These are phyloP conservation scores for Hemitrygon akajei DNA, from an alignment of 2,797 vertebrate species.

Conservation along the genomic window DNA sequence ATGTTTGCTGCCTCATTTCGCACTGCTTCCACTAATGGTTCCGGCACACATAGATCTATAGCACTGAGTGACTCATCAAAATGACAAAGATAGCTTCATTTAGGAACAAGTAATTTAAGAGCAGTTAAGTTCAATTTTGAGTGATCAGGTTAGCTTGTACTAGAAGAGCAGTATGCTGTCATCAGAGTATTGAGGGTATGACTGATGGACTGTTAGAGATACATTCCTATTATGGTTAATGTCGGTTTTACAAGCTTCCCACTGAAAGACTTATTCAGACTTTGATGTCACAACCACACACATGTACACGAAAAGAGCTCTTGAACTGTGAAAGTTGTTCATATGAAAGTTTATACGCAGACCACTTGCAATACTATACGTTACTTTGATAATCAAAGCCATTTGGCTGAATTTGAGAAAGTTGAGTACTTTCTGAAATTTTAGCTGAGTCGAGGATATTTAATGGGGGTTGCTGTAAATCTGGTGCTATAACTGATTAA, in stretches of 20 bases:
- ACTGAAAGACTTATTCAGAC: neutral
- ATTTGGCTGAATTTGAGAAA: slow-evolving; percentile 11
- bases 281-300: slow-evolving; percentile 4
- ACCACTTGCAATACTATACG: slow-evolving; percentile 12
- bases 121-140: neutral
- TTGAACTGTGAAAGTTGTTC: slow-evolving; percentile 1
- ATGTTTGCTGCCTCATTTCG: neutral
- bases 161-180: neutral
- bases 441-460: neutral
- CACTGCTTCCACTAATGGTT: neutral
- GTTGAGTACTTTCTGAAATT: slow-evolving; percentile 2
- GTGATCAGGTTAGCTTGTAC: neutral
- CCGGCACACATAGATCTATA: neutral
- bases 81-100: neutral
- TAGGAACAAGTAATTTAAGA: neutral
- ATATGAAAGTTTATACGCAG: slow-evolving; percentile 2
- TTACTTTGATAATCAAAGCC: slow-evolving; percentile 13
- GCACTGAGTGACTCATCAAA: neutral
- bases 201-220: neutral
- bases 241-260: neutral
- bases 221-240: neutral
- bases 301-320: neutral
- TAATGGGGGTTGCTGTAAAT: neutral
- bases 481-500: slow-evolving; percentile 24
- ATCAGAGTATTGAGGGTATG: neutral